These are phyloP conservation scores for Trichoplusia ni DNA, from an alignment of 1,140 invertebrate genomes.

Conservation along the genomic window DNA sequence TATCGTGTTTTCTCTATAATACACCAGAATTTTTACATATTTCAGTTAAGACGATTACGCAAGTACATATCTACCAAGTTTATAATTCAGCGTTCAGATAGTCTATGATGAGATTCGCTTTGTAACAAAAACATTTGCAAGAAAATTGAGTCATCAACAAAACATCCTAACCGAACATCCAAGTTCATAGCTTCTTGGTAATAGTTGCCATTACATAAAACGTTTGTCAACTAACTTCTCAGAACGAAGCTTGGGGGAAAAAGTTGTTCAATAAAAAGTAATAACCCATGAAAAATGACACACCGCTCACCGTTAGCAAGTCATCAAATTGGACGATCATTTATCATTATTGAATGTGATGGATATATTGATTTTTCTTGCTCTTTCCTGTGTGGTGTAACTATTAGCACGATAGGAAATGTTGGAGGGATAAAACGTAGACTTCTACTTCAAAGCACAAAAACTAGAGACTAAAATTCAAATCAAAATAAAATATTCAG, in stretches of 20 bases:
- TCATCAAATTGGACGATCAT: slow-evolving; percentile 55
- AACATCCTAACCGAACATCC: neutral
- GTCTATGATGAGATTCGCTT: too few species aligned
- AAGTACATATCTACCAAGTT: neutral
- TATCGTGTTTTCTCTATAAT: too few species aligned
- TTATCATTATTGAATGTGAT: slow-evolving; percentile 47
- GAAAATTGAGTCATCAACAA: too few species aligned
- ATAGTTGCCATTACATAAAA: neutral
- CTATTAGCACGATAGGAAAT: too few species aligned
- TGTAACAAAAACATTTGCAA: too few species aligned
- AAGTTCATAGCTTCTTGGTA: too few species aligned
- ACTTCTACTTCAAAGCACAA: too few species aligned
- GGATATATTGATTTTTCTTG: slow-evolving; percentile 26
- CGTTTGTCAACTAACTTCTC: slow-evolving; percentile 5
- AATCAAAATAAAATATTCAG: too few species aligned
- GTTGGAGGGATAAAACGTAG: too few species aligned
- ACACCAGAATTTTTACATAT: too few species aligned
- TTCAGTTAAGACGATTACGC: neutral
- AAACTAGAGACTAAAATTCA: too few species aligned
- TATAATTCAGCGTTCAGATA: too few species aligned
- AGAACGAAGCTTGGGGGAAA: slow-evolving; percentile 29
- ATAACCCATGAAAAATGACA: slow-evolving; percentile 63
- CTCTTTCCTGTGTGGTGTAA: neutral
- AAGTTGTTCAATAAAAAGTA: slow-evolving; percentile 46
- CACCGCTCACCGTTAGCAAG: slow-evolving; percentile 48